phyloP scores from a whole-genome alignment of 2,113 vertebrate species.

The cattle (Bos taurus) region DNA sequence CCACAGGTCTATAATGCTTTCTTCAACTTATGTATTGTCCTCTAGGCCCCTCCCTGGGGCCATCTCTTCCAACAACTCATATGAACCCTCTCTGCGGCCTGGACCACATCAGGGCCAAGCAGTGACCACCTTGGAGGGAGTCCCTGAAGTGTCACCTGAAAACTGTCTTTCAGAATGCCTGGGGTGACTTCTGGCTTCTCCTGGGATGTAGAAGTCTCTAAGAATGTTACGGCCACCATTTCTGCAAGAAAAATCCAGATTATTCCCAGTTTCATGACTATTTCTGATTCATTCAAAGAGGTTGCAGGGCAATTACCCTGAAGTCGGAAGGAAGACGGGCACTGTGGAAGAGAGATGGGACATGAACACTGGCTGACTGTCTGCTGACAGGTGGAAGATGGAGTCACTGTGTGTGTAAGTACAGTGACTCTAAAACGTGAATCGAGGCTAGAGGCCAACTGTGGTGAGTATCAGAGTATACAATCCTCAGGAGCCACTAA shows the following conservation, averaged over 20 bases:
- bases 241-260: not conserved
- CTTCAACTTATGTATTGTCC: fast-evolving
- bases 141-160: not conserved
- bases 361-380: not conserved
- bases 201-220: not conserved
- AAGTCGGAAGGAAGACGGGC: not conserved
- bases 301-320: not conserved
- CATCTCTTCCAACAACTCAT: not conserved
- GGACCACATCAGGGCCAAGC: not conserved
- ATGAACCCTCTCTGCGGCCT: not conserved
- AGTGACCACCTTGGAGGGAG: not conserved
- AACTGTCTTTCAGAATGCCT: not conserved
- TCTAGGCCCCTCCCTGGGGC: no score
- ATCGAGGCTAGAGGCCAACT: no score
- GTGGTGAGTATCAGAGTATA: fast-evolving
- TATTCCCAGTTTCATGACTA: not conserved
- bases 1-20: not conserved
- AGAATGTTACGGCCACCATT: no score
- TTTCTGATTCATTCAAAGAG: not conserved
- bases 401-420: not conserved
- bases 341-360: not conserved
- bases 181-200: not conserved
- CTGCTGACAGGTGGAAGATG: not conserved
- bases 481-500: not conserved
- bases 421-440: not conserved